Conservation (phyloP, 2,797 vertebrate genomes). For the Sciaenops ocellatus region DNA sequence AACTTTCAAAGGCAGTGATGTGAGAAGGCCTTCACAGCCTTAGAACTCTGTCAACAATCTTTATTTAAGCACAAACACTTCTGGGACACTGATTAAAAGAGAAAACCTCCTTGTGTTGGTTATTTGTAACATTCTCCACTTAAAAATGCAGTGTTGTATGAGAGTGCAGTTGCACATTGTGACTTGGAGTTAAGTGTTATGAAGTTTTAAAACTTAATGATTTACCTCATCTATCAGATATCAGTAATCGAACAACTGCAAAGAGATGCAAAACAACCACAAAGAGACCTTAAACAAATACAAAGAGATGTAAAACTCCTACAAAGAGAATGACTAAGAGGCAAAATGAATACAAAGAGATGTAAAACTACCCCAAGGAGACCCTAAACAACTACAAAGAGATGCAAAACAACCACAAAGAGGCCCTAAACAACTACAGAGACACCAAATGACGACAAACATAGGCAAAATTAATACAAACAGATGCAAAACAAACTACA, state of each 20-base stretch:
- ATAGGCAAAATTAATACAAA: no score
- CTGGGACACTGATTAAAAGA: conserved; percentile 22
- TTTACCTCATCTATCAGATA: background rate
- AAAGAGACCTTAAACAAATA: background rate
- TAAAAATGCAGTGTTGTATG: background rate
- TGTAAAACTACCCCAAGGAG: background rate
- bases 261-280: background rate
- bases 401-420: no score
- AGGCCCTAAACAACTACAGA: no score
- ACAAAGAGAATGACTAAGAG: no score
- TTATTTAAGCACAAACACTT: conserved; percentile 38
- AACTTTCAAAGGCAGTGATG: conserved; percentile 50
- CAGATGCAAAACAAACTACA: background rate
- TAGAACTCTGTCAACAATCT: conserved; percentile 20
- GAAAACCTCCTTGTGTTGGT: background rate
- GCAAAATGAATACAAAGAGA: no score
- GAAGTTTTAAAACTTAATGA: background rate
- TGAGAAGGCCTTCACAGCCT: conserved; percentile 38
- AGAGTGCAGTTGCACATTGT: background rate
- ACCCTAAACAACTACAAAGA: background rate
- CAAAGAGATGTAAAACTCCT: no score
- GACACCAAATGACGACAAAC: no score
- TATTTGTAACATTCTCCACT: background rate
- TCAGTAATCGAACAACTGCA: background rate
- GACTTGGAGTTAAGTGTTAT: background rate